phyloP scores from a whole-genome alignment of 2,113 vertebrate species.

The Asarcornis scutulata region DNA sequence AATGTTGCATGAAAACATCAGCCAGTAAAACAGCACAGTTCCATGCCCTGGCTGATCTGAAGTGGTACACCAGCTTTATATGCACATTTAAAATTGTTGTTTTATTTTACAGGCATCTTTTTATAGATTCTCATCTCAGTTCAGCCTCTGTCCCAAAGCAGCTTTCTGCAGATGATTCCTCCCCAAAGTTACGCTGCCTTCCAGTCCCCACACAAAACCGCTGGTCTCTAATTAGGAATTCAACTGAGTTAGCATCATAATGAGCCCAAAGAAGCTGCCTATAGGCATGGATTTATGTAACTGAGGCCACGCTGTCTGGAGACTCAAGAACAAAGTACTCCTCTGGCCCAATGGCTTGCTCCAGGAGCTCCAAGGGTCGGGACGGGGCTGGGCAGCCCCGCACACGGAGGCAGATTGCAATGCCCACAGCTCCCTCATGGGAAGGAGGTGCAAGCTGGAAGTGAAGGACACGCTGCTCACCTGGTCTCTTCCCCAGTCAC shows the following conservation, averaged over 20 bases:
- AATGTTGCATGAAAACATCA: background rate
- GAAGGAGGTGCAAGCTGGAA: background rate
- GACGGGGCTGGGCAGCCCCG: background rate
- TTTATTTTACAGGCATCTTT: background rate
- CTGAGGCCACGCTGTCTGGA: background rate
- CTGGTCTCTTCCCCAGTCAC: background rate
- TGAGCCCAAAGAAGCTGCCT: constrained; percentile 41
- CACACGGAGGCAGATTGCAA: background rate
- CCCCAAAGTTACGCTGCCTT: background rate
- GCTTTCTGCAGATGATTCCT: background rate
- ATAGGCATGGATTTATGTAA: constrained; percentile 46
- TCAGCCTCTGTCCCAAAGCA: background rate
- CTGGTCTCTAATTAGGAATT: constrained; percentile 40
- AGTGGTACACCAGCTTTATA: background rate
- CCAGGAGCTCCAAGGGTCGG: background rate
- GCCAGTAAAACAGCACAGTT: background rate
- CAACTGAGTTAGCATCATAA: constrained; percentile 41
- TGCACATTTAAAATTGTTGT: background rate
- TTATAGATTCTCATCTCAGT: background rate
- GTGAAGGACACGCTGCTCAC: background rate
- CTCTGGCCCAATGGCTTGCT: rapidly evolving
- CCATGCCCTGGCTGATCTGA: background rate
- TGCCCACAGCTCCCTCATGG: rapidly evolving
- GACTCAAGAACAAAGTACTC: constrained; percentile 5
- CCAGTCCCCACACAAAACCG: background rate